Evolutionary conservation across 2,888 invertebrate species (phyloP).

Genomic region (Eulithis testata): DNA sequence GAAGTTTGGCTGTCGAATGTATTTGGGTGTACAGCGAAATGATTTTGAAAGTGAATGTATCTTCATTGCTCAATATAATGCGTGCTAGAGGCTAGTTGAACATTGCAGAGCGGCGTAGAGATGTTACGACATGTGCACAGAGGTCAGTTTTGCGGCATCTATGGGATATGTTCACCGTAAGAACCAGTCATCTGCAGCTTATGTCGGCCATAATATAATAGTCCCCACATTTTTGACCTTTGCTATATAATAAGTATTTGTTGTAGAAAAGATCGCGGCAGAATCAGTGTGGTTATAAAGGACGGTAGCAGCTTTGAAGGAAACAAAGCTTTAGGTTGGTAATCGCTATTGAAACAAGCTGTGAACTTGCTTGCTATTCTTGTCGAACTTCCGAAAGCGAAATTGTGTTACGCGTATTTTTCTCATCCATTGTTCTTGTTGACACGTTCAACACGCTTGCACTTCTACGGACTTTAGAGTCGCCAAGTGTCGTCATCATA

Average conservation of each 20-base stretch:
- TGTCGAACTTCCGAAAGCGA: conserved; percentile 31
- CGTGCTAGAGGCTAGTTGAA: conserved; percentile 46
- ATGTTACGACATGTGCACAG: conserved; percentile 51
- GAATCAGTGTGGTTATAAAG: not conserved
- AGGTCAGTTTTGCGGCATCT: conserved; percentile 45
- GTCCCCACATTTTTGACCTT: too few relatives aligned
- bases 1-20: conserved; percentile 22
- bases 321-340: conserved; percentile 15
- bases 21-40: conserved; percentile 47
- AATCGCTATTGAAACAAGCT: conserved; percentile 28
- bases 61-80: conserved; percentile 54
- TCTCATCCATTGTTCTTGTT: conserved; percentile 29
- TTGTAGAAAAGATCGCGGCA: not conserved
- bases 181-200: not conserved
- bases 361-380: conserved; percentile 32
- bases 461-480: not conserved
- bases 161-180: conserved; percentile 31
- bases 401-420: conserved; percentile 25
- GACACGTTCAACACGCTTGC: conserved; percentile 12
- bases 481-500: too few relatives aligned
- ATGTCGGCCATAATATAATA: not conserved
- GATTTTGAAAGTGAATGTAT: conserved; percentile 67
- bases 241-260: too few relatives aligned
- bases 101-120: conserved; percentile 49
- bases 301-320: not conserved